Conservation (phyloP, 1,140 invertebrate genomes). For the Drosophila lini region DNA sequence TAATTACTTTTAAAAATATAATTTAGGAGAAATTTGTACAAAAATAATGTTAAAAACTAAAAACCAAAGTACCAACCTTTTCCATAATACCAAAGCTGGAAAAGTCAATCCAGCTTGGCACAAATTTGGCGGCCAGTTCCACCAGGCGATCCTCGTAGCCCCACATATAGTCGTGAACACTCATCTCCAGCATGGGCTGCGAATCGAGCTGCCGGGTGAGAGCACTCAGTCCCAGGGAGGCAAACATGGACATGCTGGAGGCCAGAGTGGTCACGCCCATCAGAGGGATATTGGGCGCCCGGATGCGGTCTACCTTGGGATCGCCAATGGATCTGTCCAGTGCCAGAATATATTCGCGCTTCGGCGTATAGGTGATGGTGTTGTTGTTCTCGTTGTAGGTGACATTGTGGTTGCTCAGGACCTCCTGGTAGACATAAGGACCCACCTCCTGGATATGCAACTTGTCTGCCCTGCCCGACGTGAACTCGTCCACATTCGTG, state of each 20-base stretch:
- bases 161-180: conserved; percentile 92
- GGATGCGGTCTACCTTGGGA: conserved; percentile 87
- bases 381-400: conserved; percentile 89
- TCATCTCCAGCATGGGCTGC: conserved; percentile 89
- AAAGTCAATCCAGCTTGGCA: conserved; percentile 91
- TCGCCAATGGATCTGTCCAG: conserved; percentile 89
- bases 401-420: conserved; percentile 88
- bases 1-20: not conserved
- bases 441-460: conserved; percentile 91
- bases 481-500: conserved; percentile 91
- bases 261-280: conserved; percentile 85
- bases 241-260: conserved; percentile 65
- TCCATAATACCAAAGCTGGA: conserved; percentile 92
- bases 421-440: conserved; percentile 94
- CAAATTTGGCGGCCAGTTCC: conserved; percentile 87
- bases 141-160: conserved; percentile 93
- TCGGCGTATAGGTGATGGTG: conserved; percentile 91
- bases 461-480: conserved; percentile 88
- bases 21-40: not conserved
- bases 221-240: conserved; percentile 86
- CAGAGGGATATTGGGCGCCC: conserved; percentile 91
- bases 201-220: conserved; percentile 87
- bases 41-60: not conserved
- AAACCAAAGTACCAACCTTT: conserved; percentile 87
- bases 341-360: conserved; percentile 87